Conservation (phyloP, 1,140 invertebrate genomes). For the Platyscapa corneri region DNA sequence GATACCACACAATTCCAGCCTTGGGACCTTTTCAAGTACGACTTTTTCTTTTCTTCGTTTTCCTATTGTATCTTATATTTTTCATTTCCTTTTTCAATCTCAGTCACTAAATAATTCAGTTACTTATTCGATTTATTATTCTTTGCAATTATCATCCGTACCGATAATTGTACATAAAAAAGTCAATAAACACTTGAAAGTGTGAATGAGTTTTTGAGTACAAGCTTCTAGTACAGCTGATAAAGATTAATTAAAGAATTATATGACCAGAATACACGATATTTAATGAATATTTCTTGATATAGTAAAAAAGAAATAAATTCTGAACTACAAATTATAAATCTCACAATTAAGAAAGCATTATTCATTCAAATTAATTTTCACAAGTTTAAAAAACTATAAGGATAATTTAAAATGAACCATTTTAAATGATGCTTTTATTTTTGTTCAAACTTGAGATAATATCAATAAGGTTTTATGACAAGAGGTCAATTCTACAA, state of each 20-base stretch:
- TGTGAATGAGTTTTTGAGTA: too few species aligned
- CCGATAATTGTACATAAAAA: too few species aligned
- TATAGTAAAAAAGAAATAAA: background rate
- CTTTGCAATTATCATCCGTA: too few species aligned
- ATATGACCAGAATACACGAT: background rate
- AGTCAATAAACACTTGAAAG: too few species aligned
- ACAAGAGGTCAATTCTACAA: conserved; percentile 1
- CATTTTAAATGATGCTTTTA: background rate
- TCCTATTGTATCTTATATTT: too few species aligned
- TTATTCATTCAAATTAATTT: too few species aligned
- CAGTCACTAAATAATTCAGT: too few species aligned
- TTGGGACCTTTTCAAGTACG: conserved; percentile 62
- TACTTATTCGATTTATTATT: too few species aligned
- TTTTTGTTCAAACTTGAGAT: background rate
- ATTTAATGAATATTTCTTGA: background rate
- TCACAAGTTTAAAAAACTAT: background rate
- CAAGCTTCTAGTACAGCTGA: too few species aligned
- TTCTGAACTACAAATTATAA: background rate
- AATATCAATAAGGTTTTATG: conserved; percentile 36
- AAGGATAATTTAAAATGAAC: background rate
- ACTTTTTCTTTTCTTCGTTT: too few species aligned
- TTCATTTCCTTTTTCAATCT: too few species aligned
- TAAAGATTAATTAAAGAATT: too few species aligned
- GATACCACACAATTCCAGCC: conserved; percentile 59
- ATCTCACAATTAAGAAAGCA: conserved; percentile 17